Evolutionary conservation across 2,888 invertebrate species (phyloP), one percentile per base, ranked within the genome.

Genomic region (Koerneria pararmatus): DNA sequence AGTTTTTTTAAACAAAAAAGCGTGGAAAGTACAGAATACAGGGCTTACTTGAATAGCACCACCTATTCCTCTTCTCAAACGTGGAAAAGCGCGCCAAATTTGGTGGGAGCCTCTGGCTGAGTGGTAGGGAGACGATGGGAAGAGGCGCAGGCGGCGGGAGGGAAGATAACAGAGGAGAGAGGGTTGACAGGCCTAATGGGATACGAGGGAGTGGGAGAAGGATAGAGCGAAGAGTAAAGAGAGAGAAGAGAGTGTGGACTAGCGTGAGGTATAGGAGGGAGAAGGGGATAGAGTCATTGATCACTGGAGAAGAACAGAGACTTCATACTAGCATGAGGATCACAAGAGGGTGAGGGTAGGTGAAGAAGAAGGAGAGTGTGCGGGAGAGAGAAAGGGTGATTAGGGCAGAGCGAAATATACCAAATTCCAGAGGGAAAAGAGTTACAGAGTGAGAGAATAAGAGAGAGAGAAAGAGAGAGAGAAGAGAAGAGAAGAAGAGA

Each of bases 261-360:
- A n/a, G n/a, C n/a, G n/a, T n/a, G n/a, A n/a, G n/a, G n/a, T n/a
- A n/a, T n/a, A n/a, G n/a, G n/a, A n/a, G n/a, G n/a, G n/a, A n/a
- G n/a, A n/a, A n/a, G n/a, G n/a, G n/a, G n/a, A n/a, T n/a, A n/a
- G n/a, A n/a, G n/a, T n/a, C n/a, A n/a, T n/a, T n/a, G n/a, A n/a
- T n/a, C n/a, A n/a, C n/a, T n/a, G n/a, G n/a, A n/a, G n/a, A n/a
- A n/a, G n/a, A n/a, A n/a, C n/a, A n/a, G n/a, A n/a, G n/a, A n/a
- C n/a, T n/a, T n/a, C n/a, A n/a, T n/a, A n/a, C n/a, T n/a, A n/a
- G n/a, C n/a, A n/a, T n/a, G n/a, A n/a, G n/a, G n/a, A n/a, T n/a
- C n/a, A n/a, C n/a, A 53, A n/a, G 53, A 53, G 8, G 53, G 53
- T 19, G 53, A 53, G 53, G 53, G 53, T n/a, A 22, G 11, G 24